Conservation (phyloP, 2,888 invertebrate species). For the Leptinotarsa juncta region DNA sequence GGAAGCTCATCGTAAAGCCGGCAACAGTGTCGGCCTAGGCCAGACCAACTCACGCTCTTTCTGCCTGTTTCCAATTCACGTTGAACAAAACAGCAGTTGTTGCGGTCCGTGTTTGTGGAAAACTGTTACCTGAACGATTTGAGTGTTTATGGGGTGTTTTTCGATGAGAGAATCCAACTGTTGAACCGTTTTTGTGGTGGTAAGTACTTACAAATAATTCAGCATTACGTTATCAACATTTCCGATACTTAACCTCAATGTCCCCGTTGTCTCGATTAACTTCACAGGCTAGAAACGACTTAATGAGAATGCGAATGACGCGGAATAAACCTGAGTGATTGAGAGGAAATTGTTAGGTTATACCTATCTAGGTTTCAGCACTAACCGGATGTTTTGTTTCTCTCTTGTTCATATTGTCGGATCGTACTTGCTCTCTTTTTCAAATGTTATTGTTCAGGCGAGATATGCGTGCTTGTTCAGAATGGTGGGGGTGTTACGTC, state of each 20-base stretch:
- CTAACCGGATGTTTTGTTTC: background rate
- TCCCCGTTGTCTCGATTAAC: background rate
- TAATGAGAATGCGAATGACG: background rate
- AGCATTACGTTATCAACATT: too few species aligned
- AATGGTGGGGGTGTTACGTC: conserved; percentile 12
- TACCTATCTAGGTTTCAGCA: background rate
- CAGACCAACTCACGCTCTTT: conserved; percentile 34
- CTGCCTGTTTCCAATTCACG: conserved; percentile 36
- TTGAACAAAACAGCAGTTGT: conserved; percentile 38
- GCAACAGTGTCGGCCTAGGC: conserved; percentile 37
- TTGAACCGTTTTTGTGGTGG: conserved; percentile 1
- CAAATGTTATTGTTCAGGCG: background rate
- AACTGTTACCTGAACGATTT: conserved; percentile 3
- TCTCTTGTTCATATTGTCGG: background rate
- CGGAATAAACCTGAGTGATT: background rate
- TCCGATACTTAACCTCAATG: conserved; percentile 12
- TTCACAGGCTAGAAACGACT: background rate
- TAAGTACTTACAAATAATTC: background rate
- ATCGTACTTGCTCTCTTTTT: background rate
- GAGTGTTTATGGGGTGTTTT: conserved; percentile 23
- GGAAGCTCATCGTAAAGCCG: conserved; percentile 28
- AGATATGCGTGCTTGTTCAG: background rate
- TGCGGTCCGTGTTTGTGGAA: conserved; percentile 33
- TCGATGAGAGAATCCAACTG: background rate
- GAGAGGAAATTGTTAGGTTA: background rate